These are phyloP conservation scores for Buceros bicornis DNA, from an alignment of 2,797 vertebrate genomes.

Conservation along the genomic window DNA sequence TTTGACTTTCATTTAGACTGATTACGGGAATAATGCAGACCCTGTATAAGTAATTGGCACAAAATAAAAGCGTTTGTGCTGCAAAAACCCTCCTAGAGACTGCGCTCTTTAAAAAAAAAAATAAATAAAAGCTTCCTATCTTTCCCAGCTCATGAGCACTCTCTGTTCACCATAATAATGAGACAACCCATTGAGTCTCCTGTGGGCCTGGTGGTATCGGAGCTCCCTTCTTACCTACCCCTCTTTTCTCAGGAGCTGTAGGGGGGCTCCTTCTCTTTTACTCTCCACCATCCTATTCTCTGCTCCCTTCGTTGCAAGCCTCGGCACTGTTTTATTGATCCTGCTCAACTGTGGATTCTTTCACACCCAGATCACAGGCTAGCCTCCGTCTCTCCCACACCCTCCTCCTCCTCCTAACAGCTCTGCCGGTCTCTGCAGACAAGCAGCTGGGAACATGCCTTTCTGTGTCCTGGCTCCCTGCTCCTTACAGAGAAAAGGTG, in stretches of 20 bases:
- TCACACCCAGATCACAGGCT: slow-evolving; percentile 62
- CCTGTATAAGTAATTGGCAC: slow-evolving; percentile 77
- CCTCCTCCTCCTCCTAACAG: slow-evolving; percentile 16
- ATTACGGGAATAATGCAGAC: slow-evolving; percentile 75
- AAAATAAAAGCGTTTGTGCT: slow-evolving; percentile 73
- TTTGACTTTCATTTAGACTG: slow-evolving; percentile 78
- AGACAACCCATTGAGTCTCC: slow-evolving; percentile 76
- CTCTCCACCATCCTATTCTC: slow-evolving; percentile 62
- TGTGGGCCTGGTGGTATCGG: slow-evolving; percentile 63
- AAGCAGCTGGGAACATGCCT: background rate
- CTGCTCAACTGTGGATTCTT: slow-evolving; percentile 50
- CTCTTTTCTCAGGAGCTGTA: slow-evolving; percentile 69
- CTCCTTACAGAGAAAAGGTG: background rate
- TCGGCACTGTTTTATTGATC: slow-evolving; percentile 58
- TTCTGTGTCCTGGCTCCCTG: background rate
- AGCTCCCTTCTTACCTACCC: slow-evolving; percentile 65
- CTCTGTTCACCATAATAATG: slow-evolving; percentile 73
- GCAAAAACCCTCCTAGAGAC: slow-evolving; percentile 74
- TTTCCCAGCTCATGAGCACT: slow-evolving; percentile 73
- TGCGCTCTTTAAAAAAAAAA: slow-evolving; percentile 42
- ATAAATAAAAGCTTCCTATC: slow-evolving; percentile 78
- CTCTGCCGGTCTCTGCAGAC: background rate
- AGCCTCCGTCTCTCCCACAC: slow-evolving; percentile 26
- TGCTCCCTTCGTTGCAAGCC: background rate
- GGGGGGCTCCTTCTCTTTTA: slow-evolving; percentile 66